Evolutionary conservation across 2,113 vertebrate genomes (phyloP), one percentile per base, ranked within the genome.

Genomic region (Mormyrus iriodes): DNA sequence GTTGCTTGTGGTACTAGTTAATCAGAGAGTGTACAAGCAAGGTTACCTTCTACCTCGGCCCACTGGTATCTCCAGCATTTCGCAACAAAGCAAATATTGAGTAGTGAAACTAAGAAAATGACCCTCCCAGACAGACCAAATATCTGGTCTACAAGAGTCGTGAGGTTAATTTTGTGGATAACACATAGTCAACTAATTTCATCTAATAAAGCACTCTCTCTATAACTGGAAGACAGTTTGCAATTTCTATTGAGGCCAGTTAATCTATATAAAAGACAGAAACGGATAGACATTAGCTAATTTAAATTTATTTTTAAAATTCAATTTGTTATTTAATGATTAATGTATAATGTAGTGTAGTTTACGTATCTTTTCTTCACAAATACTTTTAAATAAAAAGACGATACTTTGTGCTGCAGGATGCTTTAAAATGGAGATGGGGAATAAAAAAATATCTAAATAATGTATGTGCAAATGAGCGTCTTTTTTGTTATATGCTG

Each of bases 51-150:
- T 48, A 58, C 88, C 55, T 83, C 76, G 88, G 51, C 85, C 61
- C 61, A 27, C 61, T 87, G 27, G n/a, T 31, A n/a, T 10, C 86
- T 24, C 44, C 48, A 82, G 73, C 21, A 49, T 90, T 90, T 90
- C 89, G 73, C 52, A 90, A 90, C 51, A 58, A 90, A 90, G 85
- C 69, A 90, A 90, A 90, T 86, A 90, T 61, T 53, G 27, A 53
- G 53, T 12, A 13, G 35, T 24, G 49, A 53, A 55, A 42, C 76
- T 55, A 42, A 58, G 31, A 86, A 42, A 84, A 55, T 24, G 79
- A 85, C 88, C 35, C 9, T n/a, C 19, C 48, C 35, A 48, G 21
- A 83, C 73, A 42, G 39, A 42, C 48, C 53, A 49, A 27, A 89
- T 85, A 86, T 21, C 12, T 8, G 52, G 35, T n/a, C 31, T 31